Conservation (phyloP, 2,888 invertebrate genomes). For the Catocala sponsa region DNA sequence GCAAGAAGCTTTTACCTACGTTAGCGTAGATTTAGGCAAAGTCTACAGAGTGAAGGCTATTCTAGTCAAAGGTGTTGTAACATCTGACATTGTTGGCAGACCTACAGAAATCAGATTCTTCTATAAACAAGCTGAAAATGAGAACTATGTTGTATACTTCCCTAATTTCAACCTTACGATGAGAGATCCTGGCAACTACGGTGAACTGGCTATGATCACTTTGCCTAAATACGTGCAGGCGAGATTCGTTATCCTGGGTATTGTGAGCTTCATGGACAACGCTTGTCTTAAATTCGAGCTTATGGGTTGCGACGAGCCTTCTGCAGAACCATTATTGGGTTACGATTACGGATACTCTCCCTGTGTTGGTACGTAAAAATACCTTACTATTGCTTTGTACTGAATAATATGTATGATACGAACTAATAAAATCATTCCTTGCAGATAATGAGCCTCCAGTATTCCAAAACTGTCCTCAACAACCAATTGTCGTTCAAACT, state of each 20-base stretch:
- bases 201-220: conserved; percentile 98
- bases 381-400: background rate
- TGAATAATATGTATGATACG: background rate
- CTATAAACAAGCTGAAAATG: conserved; percentile 97
- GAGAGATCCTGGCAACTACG: conserved; percentile 98
- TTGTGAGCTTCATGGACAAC: conserved; percentile 98
- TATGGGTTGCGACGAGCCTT: conserved; percentile 97
- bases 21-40: conserved; percentile 97
- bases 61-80: conserved; percentile 97
- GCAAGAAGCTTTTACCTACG: conserved; percentile 98
- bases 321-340: conserved; percentile 94
- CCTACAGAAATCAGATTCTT: conserved; percentile 99
- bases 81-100: conserved; percentile 97
- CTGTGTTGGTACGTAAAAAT: conserved; percentile 91
- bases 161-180: conserved; percentile 98
- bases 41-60: conserved; percentile 97
- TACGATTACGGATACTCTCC: conserved; percentile 98
- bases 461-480: conserved; percentile 98
- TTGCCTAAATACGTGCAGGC: conserved; percentile 97
- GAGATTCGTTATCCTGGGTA: conserved; percentile 97
- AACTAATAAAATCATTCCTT: conserved; percentile 47
- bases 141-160: conserved; percentile 98
- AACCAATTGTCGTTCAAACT: conserved; percentile 96
- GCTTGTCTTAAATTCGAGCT: conserved; percentile 98
- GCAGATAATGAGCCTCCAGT: conserved; percentile 97